phyloP scores from a whole-genome alignment of 2,113 vertebrate species.

The Rhadina sibilatrix region DNA sequence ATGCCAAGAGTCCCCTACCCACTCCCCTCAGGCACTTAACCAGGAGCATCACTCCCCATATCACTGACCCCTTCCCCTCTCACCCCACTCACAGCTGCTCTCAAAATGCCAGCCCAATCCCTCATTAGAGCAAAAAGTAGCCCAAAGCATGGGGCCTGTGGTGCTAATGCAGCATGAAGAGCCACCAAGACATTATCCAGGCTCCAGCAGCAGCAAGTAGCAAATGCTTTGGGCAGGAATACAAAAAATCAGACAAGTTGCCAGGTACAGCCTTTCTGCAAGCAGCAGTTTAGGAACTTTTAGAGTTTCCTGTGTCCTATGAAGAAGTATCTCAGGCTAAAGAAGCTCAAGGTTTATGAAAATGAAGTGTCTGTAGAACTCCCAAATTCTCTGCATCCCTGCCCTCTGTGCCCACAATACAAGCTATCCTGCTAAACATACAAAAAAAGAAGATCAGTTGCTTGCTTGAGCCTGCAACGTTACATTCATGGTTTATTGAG shows the following conservation, averaged over 20 bases:
- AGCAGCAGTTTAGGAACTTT: background rate
- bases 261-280: background rate
- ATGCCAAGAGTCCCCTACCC: background rate
- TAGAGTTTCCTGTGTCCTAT: background rate
- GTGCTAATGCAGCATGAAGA: background rate
- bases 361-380: background rate
- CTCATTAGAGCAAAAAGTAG: background rate
- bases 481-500: background rate
- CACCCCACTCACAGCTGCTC: background rate
- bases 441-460: background rate
- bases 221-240: background rate
- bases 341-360: background rate
- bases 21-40: background rate
- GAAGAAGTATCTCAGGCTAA: background rate
- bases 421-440: background rate
- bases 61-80: background rate
- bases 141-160: background rate
- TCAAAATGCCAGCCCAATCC: background rate
- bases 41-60: background rate
- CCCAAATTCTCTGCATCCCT: background rate
- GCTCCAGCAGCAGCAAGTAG: background rate
- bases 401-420: background rate
- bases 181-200: background rate
- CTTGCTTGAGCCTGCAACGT: background rate
- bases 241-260: background rate